Evolutionary conservation across 2,113 vertebrate species (phyloP).

Genomic region (Empidonax alnorum): DNA sequence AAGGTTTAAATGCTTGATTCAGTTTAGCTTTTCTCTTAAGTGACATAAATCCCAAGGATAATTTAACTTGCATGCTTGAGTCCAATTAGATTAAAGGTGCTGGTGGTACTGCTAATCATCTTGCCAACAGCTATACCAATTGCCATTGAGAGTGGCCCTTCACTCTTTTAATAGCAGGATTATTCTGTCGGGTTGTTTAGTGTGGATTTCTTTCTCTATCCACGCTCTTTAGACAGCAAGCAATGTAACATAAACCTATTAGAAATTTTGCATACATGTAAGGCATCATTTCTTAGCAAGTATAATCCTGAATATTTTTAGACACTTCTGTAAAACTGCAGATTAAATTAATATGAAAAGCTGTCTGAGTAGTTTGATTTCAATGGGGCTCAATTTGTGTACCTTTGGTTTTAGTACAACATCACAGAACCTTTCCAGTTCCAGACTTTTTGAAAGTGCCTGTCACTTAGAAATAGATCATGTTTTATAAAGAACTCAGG

Average conservation of each 20-base stretch:
- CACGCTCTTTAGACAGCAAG: not conserved
- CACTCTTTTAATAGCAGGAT: not conserved
- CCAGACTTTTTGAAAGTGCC: not conserved
- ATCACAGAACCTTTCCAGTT: not conserved
- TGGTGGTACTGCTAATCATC: not conserved
- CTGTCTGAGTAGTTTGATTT: not conserved
- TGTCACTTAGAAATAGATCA: not conserved
- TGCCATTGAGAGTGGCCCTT: not conserved
- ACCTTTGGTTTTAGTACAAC: not conserved
- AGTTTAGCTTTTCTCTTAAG: slow-evolving; percentile 24
- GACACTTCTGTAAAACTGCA: not conserved
- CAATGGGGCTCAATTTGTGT: not conserved
- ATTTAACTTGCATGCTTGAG: not conserved
- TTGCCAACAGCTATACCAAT: not conserved
- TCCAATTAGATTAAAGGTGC: not conserved
- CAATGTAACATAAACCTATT: not conserved
- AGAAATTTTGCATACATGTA: not conserved
- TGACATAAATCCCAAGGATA: slow-evolving; percentile 4
- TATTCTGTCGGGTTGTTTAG: not conserved
- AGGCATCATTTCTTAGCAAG: not conserved
- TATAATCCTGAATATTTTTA: slow-evolving; percentile 7
- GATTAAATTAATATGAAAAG: not conserved
- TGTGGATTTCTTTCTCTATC: not conserved
- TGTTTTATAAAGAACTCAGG: not conserved
- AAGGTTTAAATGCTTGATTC: slow-evolving; percentile 26